These are phyloP conservation scores for Montipora capricornis DNA, from an alignment of 64 coral and sea anemone species.

Conservation along the genomic window DNA sequence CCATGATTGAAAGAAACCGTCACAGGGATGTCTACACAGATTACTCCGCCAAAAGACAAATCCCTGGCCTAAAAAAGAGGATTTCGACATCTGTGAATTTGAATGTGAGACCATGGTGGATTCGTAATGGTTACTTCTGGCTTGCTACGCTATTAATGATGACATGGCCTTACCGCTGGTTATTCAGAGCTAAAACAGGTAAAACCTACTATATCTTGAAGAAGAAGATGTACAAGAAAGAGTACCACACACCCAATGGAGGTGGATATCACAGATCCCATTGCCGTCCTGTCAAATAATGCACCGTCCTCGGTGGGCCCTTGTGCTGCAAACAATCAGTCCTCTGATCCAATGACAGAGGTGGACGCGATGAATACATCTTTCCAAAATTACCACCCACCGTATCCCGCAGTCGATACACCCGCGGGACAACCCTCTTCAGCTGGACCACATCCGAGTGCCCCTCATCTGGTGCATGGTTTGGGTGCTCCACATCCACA, in stretches of 20 bases:
- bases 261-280: slow-evolving; percentile 72
- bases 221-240: slow-evolving; percentile 78
- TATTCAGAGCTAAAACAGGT: slow-evolving; percentile 82
- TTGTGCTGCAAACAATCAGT: neutral
- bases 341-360: neutral
- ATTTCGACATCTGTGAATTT: slow-evolving; percentile 80
- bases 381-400: neutral
- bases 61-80: slow-evolving; percentile 72
- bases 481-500: neutral
- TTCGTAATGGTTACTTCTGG: slow-evolving; percentile 71
- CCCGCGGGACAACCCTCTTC: neutral
- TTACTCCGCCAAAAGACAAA: slow-evolving; percentile 49
- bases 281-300: slow-evolving; percentile 33
- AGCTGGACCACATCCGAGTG: neutral
- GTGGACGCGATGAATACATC: neutral
- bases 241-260: slow-evolving; percentile 64
- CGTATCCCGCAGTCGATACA: neutral
- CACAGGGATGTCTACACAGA: slow-evolving; percentile 70
- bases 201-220: slow-evolving; percentile 74
- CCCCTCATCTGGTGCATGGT: neutral
- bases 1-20: slow-evolving; percentile 71
- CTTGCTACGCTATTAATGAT: slow-evolving; percentile 77
- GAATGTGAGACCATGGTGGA: slow-evolving; percentile 74
- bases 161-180: slow-evolving; percentile 91
- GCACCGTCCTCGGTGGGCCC: neutral